A percentile compares a stretch with the other conserved stretches of the same genome.
These are phyloP conservation scores for Lepidurus couesii DNA, from an alignment of 1,140 invertebrate genomes.

Conservation along the genomic window DNA sequence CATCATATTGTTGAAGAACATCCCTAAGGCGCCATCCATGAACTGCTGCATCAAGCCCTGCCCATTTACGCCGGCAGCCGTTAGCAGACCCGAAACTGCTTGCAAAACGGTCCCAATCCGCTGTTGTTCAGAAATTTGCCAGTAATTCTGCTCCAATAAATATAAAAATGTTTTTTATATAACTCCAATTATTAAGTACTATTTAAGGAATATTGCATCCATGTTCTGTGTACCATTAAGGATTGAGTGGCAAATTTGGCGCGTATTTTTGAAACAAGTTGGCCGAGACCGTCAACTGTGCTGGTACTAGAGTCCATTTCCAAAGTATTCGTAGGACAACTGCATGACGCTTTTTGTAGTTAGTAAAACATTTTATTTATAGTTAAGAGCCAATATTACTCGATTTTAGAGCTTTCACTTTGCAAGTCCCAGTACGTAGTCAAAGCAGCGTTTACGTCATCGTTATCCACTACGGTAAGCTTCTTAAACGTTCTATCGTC, in stretches of 20 bases:
- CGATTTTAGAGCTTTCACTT: neutral
- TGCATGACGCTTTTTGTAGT: neutral
- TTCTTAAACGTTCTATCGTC: neutral
- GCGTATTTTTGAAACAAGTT: neutral
- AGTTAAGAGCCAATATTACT: neutral
- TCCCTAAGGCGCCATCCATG: neutral
- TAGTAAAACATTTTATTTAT: neutral
- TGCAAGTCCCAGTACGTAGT: neutral
- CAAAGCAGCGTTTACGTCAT: neutral
- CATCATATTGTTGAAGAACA: slow-evolving; percentile 12
- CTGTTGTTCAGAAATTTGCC: slow-evolving; percentile 8
- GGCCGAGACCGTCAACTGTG: neutral
- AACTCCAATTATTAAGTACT: no score
- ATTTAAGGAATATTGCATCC: no score
- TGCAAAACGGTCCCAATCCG: neutral
- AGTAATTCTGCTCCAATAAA: neutral
- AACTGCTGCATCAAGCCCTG: neutral
- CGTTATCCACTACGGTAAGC: neutral
- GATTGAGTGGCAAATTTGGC: neutral
- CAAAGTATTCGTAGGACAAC: neutral
- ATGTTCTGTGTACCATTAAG: neutral
- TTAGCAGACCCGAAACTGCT: neutral
- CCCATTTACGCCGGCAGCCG: neutral
- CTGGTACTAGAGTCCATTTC: neutral
- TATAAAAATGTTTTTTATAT: neutral